Base-by-base conservation (phyloP, 2,113 vertebrate species). In the Megaptera novaeangliae region DNA sequence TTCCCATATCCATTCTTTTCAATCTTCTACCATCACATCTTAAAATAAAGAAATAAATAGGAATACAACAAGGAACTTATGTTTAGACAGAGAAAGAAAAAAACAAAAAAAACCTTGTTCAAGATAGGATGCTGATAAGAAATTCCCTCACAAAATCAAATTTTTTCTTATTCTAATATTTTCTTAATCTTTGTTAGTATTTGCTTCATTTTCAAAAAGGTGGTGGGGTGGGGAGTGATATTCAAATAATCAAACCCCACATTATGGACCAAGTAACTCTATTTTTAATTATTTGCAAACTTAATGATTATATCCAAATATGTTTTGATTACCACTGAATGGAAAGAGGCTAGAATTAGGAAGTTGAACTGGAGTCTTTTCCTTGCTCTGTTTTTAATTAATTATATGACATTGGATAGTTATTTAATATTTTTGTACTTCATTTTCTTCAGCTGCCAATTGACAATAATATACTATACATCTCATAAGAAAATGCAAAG, bases 241-340 rank as follows among this genome's bases (percentile, higher is more conserved):
- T 5, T 85, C 34, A 93, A 92, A 71, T 78, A 92, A 55, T 86
- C 39, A 95, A 83, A 74, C 4, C 57, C 46, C 4, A 68, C 20
- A 49, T 44, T 36, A 80, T 61, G 34, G 63, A 57, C 10, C 5
- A 84, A 15, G 23, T 81, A 64, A 63, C 15, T 77, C 15, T 77
- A 14, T 63, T 64, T 77, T 44, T 18, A 92, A 83, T 83, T 83
- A 6, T 92, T 80, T 95, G 74, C 4, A 94, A 94, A 69, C 6
- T 55, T 83, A 91, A 85, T 34, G 49, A 61, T 81, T 95, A 78
- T 25, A 95, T 75, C 9, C 5, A 97, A 94, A 92, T 90, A 44
- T 91, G n/a, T 94, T 96, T 94, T 71, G n/a, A 80, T 39, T 39
- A 61, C 14, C 29, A 75, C n/a, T 41, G 18, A 95, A 1, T 63